phyloP scores from a whole-genome alignment of 92 coral and sea anemone species.

The Micromussa lordhowensis region DNA sequence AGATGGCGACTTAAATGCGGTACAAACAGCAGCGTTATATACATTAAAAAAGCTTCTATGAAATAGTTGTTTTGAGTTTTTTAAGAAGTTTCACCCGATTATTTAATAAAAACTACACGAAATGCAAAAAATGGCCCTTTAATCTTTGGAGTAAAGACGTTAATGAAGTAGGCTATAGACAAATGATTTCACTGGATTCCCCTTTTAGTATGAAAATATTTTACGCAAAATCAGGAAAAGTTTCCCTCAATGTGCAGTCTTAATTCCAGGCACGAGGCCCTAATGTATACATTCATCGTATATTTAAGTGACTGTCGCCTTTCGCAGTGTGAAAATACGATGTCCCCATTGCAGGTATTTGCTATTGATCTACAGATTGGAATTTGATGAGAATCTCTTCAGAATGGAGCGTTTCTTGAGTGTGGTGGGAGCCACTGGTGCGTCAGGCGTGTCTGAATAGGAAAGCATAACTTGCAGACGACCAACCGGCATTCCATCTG shows the following conservation, averaged over 20 bases:
- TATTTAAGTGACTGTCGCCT: background rate
- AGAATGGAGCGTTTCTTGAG: conserved; percentile 71
- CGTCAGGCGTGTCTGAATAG: conserved; percentile 88
- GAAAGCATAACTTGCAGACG: conserved; percentile 87
- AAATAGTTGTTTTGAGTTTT: background rate
- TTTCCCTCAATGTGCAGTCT: background rate
- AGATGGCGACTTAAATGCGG: background rate
- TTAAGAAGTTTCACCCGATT: background rate
- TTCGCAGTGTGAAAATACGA: background rate
- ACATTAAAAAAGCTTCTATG: background rate
- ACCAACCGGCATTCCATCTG: conserved; percentile 90
- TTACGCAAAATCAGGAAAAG: background rate
- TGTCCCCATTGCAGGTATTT: background rate
- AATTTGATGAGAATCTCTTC: conserved; percentile 65
- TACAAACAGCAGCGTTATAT: background rate
- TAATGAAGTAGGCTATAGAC: background rate
- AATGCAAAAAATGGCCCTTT: background rate
- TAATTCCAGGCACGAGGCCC: background rate
- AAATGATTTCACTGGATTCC: background rate
- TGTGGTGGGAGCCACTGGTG: conserved; percentile 77
- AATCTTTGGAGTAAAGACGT: background rate
- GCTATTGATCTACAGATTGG: conserved; percentile 22
- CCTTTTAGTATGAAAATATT: background rate
- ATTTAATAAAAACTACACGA: background rate
- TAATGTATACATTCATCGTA: background rate